These are phyloP conservation scores for Sorex fumeus DNA, from an alignment of 2,113 vertebrate genomes.

Conservation along the genomic window DNA sequence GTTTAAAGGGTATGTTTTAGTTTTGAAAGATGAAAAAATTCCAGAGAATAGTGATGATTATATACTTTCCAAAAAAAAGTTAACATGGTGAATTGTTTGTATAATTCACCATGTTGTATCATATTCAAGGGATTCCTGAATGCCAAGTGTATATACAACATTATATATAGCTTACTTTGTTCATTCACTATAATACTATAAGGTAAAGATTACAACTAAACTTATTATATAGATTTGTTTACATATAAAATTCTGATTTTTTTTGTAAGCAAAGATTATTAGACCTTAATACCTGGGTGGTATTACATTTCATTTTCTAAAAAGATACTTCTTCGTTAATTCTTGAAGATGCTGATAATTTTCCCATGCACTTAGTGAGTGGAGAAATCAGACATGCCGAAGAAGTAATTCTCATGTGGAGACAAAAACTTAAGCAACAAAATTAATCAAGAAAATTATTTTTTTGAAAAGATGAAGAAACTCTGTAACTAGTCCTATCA, in stretches of 20 bases:
- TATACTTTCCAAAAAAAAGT: not conserved
- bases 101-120: not conserved
- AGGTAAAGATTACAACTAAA: not conserved
- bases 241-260: not conserved
- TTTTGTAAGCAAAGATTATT: too few species aligned
- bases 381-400: not conserved
- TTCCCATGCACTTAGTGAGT: not conserved
- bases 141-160: not conserved
- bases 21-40: not conserved
- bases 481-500: not conserved
- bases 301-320: too few species aligned
- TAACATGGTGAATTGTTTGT: slow-evolving; percentile 10
- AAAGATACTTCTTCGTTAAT: not conserved
- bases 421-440: too few species aligned
- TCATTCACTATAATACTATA: not conserved
- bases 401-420: not conserved
- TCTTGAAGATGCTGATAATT: slow-evolving; percentile 16
- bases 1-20: not conserved
- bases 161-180: not conserved
- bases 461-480: not conserved
- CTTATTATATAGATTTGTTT: not conserved
- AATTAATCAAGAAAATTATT: too few species aligned
- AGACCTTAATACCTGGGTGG: too few species aligned
- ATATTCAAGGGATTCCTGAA: not conserved
- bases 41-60: not conserved